Evolutionary conservation across 2,797 vertebrate genomes (phyloP), one percentile per base, ranked within the genome.

Genomic region (Tarsius wallacei): DNA sequence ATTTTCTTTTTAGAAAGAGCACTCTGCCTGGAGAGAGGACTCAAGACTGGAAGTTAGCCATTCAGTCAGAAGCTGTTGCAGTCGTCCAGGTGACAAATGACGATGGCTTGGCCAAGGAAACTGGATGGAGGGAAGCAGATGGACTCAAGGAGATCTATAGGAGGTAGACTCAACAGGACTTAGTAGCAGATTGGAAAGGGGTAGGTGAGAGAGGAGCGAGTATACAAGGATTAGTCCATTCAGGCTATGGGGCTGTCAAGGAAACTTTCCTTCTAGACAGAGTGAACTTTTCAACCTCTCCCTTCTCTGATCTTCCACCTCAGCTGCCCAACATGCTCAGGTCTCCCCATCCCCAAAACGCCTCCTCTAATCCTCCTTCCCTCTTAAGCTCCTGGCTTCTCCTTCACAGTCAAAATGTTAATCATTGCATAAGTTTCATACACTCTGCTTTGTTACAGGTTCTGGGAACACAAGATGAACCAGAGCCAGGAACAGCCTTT

Each of bases 321-420:
- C 53, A 89, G 55, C 13, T 8, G 8, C 57, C 51, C 71, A 90
- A 36, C 66, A 88, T 31, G 49, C 31, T 90, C 64, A 78, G 81
- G 33, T 76, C n/a, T 96, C 21, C 21, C 51, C 26, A 70, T 42
- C 49, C 64, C 90, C 51, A 87, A 84, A 80, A 55, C 4, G 42
- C 71, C 87, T 81, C 14, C 36, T 89, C 84, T 64, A 81, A 80
- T 73, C 33, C 13, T 96, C 24, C n/a, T 90, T 71, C 7, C 24
- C 51, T 81, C 12, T 76, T 82, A 13, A 61, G 74, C 63, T 68
- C 93, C 68, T 51, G 63, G 82, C 57, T 82, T 74, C 66, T 92
- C 19, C 28, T 80, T 93, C 63, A 80, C 7, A 97, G 81, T 21
- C 73, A 81, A 96, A 95, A 87, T 63, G 81, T 96, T 82, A 95